Conservation (phyloP, 2,113 vertebrate genomes). For the Puffinus mauretanicus region DNA sequence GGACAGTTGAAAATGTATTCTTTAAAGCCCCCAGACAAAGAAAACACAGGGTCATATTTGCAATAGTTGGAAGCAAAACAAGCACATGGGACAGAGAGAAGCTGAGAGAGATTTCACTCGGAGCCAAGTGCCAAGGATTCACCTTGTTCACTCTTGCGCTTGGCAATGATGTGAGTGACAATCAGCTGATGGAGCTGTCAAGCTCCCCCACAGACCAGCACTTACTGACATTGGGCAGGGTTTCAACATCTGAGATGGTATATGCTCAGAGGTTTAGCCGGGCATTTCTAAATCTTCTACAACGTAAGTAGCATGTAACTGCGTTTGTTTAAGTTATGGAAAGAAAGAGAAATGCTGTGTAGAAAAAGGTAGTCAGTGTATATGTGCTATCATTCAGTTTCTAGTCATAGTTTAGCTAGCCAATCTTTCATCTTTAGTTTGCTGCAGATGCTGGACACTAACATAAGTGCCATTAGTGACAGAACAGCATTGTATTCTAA, state of each 20-base stretch:
- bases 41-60: slow-evolving; percentile 72
- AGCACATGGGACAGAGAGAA: slow-evolving; percentile 70
- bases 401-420: not conserved
- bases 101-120: slow-evolving; percentile 68
- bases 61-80: slow-evolving; percentile 76
- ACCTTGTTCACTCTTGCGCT: slow-evolving; percentile 79
- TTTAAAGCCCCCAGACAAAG: slow-evolving; percentile 57
- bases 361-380: not conserved
- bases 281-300: slow-evolving; percentile 80
- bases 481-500: not conserved
- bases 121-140: slow-evolving; percentile 83
- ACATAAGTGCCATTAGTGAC: not conserved
- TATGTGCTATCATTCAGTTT: not conserved
- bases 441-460: not conserved
- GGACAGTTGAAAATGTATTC: slow-evolving; percentile 72
- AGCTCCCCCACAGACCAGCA: slow-evolving; percentile 80
- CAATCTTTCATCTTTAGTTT: not conserved
- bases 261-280: slow-evolving; percentile 77
- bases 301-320: slow-evolving; percentile 69
- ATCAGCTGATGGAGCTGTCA: slow-evolving; percentile 73
- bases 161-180: slow-evolving; percentile 59
- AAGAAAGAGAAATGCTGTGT: not conserved
- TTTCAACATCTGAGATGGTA: slow-evolving; percentile 61
- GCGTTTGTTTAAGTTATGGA: not conserved
- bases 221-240: slow-evolving; percentile 66